Evolutionary conservation across 1,140 invertebrate species (phyloP).

Genomic region (Yoshiicerus persimilis): DNA sequence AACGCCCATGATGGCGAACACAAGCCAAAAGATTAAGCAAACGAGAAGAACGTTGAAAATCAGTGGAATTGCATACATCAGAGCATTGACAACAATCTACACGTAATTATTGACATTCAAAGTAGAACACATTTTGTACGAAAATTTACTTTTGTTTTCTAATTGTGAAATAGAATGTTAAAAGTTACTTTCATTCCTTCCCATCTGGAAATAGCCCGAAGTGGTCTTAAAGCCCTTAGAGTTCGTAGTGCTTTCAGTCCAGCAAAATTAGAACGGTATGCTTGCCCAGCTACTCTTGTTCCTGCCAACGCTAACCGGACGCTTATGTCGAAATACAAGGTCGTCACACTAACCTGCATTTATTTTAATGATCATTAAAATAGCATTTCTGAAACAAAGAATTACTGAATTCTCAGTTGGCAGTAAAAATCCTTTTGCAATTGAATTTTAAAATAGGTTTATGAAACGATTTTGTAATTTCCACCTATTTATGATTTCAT

Average conservation of each 20-base stretch:
- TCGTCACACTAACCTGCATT: background rate
- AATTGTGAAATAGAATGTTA: background rate
- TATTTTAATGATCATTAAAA: background rate
- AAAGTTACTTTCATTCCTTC: conserved; percentile 78
- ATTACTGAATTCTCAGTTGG: too few species aligned
- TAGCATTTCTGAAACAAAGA: background rate
- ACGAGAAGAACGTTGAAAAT: conserved; percentile 90
- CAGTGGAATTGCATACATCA: conserved; percentile 91
- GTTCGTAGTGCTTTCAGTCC: conserved; percentile 75
- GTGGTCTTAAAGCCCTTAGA: conserved; percentile 71
- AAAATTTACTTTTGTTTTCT: background rate
- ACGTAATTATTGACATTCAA: background rate
- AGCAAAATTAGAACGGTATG: conserved; percentile 64
- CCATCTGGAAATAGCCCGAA: conserved; percentile 86
- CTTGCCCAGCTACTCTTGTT: background rate
- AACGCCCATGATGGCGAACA: conserved; percentile 92
- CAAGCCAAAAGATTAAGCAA: conserved; percentile 89
- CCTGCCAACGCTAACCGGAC: background rate
- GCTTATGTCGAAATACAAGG: background rate
- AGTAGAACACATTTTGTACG: background rate
- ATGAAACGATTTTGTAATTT: background rate
- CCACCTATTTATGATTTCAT: too few species aligned
- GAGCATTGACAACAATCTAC: conserved; percentile 84
- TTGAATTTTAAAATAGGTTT: background rate
- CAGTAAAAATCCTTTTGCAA: too few species aligned